These are phyloP conservation scores for Geopemphigus sp. DNA, from an alignment of 1,140 invertebrate species.

Conservation along the genomic window DNA sequence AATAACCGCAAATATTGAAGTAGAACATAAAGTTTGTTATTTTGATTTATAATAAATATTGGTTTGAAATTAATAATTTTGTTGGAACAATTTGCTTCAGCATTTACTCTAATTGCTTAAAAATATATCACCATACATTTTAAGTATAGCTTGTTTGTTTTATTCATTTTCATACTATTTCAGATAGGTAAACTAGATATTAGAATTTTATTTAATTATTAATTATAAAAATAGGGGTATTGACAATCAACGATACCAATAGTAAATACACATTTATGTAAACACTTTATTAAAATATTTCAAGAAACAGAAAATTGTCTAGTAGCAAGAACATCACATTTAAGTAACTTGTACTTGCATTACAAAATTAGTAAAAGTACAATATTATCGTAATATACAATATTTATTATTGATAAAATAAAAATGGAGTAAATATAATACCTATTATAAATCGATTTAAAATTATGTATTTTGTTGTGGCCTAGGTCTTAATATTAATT, in stretches of 20 bases:
- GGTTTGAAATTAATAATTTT: too few species aligned
- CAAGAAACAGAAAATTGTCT: background rate
- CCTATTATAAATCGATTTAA: background rate
- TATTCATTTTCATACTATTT: background rate
- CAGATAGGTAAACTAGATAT: background rate
- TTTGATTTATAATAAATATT: too few species aligned
- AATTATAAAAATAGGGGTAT: background rate
- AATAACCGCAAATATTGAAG: too few species aligned
- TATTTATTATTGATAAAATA: background rate
- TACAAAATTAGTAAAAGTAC: background rate
- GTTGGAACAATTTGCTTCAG: too few species aligned
- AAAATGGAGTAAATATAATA: slow-evolving; percentile 5
- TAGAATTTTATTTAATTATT: background rate
- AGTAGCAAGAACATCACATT: background rate
- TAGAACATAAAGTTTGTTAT: too few species aligned
- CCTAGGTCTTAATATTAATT: slow-evolving; percentile 80
- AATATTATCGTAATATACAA: background rate
- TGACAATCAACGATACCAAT: background rate
- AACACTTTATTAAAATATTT: slow-evolving; percentile 4
- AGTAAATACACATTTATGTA: background rate
- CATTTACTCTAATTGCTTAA: too few species aligned
- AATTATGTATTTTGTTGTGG: slow-evolving; percentile 55
- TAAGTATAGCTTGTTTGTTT: background rate
- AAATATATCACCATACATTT: too few species aligned
- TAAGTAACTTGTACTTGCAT: background rate